Conservation (phyloP, 2,888 invertebrate species). For the Poecilobothrus nobilitatus region DNA sequence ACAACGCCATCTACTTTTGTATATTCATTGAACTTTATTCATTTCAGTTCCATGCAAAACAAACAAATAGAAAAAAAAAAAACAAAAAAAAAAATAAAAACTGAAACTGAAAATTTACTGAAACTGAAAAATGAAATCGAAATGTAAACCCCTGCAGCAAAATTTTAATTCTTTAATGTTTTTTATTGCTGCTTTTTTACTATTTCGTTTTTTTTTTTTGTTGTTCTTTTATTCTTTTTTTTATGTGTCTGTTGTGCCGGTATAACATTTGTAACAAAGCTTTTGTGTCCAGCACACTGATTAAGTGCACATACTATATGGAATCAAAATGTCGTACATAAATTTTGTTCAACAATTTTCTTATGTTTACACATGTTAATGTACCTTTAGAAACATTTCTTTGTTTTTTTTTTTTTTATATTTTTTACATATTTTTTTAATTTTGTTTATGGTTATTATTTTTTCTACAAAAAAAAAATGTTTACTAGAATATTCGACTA, state of each 20-base stretch:
- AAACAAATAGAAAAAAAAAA: neutral
- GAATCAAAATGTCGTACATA: neutral
- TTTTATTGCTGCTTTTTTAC: neutral
- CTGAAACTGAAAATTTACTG: too few relatives aligned
- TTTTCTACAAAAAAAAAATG: too few relatives aligned
- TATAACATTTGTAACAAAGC: neutral
- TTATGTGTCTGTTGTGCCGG: neutral
- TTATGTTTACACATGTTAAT: neutral
- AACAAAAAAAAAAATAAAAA: too few relatives aligned
- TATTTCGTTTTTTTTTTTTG: neutral
- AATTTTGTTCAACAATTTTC: neutral
- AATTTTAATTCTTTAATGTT: neutral
- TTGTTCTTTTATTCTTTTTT: neutral
- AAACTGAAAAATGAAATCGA: neutral
- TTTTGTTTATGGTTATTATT: too few relatives aligned
- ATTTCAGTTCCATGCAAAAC: neutral
- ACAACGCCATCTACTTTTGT: neutral
- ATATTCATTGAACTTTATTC: neutral
- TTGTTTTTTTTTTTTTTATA: too few relatives aligned
- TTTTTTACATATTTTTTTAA: too few relatives aligned
- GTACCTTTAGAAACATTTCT: neutral
- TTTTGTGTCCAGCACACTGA: neutral
- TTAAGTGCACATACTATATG: neutral
- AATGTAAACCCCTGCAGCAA: neutral
- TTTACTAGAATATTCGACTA: too few relatives aligned